Evolutionary conservation across 1,140 invertebrate genomes (phyloP).

Genomic region (Acromyrmex heyeri): DNA sequence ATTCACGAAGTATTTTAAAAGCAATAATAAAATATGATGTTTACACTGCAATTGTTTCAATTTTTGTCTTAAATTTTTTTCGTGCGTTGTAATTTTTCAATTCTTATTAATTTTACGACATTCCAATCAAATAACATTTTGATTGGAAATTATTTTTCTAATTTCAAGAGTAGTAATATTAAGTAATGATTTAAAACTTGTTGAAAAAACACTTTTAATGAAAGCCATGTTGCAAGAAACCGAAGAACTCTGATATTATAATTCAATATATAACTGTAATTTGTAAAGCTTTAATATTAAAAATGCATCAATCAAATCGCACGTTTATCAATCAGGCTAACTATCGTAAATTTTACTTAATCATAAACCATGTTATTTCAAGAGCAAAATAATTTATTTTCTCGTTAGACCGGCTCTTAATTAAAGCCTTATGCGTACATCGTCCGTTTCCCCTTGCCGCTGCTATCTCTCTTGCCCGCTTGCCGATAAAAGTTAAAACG

Average conservation of each 20-base stretch:
- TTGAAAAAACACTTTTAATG: background rate
- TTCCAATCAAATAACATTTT: background rate
- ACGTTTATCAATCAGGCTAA: background rate
- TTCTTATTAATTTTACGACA: background rate
- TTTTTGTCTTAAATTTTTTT: background rate
- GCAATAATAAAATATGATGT: background rate
- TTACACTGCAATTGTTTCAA: background rate
- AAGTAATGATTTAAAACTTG: background rate
- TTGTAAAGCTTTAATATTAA: constrained; percentile 22
- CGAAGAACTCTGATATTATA: background rate
- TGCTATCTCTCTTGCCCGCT: constrained; percentile 8
- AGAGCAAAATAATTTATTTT: constrained; percentile 38
- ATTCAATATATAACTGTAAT: background rate
- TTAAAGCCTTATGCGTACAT: constrained; percentile 13
- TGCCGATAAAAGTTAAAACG: constrained; percentile 40
- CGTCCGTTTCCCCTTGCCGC: background rate
- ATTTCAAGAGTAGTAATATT: background rate
- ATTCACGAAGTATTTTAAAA: background rate
- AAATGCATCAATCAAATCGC: background rate
- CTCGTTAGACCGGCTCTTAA: constrained; percentile 30
- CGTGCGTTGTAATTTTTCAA: background rate
- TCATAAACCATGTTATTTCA: constrained; percentile 10
- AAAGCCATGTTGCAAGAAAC: background rate
- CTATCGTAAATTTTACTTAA: constrained; percentile 21
- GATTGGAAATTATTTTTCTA: background rate